Base-by-base conservation (phyloP, 2,113 vertebrate species). In the Pterocles gutturalis region DNA sequence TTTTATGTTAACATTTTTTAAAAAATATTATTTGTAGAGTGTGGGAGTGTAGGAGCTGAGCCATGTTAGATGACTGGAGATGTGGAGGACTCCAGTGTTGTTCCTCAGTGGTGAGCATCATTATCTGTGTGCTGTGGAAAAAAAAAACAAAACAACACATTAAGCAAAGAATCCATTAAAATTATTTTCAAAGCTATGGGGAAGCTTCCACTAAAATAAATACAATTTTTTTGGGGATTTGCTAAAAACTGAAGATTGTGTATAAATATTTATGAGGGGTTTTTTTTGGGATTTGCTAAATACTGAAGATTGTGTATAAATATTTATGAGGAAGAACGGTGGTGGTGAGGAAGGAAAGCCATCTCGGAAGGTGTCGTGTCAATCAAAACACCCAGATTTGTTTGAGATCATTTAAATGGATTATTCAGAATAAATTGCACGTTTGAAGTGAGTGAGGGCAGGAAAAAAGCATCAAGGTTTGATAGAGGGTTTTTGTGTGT, bases 251-350 rank as follows among this genome's bases (percentile, higher is more conserved):
- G 46, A 31, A 72, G 72, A 58, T 67, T 19, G 8, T 33, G 15
- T 53, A 69, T 96, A 85, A 96, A 97, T 94, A 94, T 91, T 83
- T 83, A 83, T 93, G 82, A 85, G 70, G 53, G n/a, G n/a, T n/a
- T 83, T 91, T 61, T 89, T 87, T 86, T 38, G 65, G 66, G 76
- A 72, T 57, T 79, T 0, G 7, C 80, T 92, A 79, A 87, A 62
- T 86, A 2, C 38, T 70, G 46, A 31, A 72, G 72, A 58, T 67
- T 19, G 8, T 33, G 15, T 53, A 69, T 96, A 85, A 96, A 97
- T 94, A 94, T 91, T 83, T 83, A 83, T 93, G 82, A 85, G 70
- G 53, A 31, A 61, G 53, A 88, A 53, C 1, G 29, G 76, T 33
- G 80, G 58, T 70, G 26, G 41, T 28, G 91, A 90, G 72, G 93